These are phyloP conservation scores for Plectrocnemia conspersa DNA, from an alignment of 1,140 invertebrate genomes.

Conservation along the genomic window DNA sequence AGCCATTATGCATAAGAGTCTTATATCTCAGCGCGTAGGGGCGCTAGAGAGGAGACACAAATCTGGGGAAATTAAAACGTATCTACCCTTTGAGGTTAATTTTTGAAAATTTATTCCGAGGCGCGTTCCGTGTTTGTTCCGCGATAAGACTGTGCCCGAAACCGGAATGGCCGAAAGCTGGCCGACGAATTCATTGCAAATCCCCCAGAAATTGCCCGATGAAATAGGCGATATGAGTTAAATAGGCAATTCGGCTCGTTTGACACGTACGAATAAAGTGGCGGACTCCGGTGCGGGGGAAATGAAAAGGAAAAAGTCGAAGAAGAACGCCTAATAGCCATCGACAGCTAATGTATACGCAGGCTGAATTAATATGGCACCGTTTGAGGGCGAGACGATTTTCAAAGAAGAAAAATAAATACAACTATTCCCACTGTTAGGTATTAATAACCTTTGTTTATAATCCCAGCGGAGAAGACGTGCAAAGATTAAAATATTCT, in stretches of 20 bases:
- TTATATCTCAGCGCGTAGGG: no score
- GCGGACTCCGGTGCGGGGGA: constrained; percentile 3
- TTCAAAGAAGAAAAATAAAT: no score
- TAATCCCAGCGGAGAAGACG: no score
- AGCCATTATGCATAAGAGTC: background rate
- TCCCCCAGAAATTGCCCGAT: constrained; percentile 32
- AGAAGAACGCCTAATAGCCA: constrained; percentile 28
- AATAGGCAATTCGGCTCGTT: constrained; percentile 33
- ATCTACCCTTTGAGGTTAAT: background rate
- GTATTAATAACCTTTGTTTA: no score
- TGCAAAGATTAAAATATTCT: no score
- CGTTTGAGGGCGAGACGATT: no score
- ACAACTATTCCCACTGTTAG: no score
- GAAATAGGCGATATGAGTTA: constrained; percentile 33
- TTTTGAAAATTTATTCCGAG: background rate
- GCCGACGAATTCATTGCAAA: constrained; percentile 29
- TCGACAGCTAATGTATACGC: constrained; percentile 29
- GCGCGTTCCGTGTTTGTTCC: no score
- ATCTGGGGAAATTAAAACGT: background rate
- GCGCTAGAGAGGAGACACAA: background rate
- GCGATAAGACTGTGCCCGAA: constrained; percentile 14
- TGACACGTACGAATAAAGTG: constrained; percentile 33
- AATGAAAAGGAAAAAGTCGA: constrained; percentile 19
- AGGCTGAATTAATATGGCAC: constrained; percentile 23
- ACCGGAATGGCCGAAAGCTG: constrained; percentile 15